Evolutionary conservation across 1,140 invertebrate species (phyloP), one percentile per base, ranked within the genome.

Genomic region (Aradophagus sp.): DNA sequence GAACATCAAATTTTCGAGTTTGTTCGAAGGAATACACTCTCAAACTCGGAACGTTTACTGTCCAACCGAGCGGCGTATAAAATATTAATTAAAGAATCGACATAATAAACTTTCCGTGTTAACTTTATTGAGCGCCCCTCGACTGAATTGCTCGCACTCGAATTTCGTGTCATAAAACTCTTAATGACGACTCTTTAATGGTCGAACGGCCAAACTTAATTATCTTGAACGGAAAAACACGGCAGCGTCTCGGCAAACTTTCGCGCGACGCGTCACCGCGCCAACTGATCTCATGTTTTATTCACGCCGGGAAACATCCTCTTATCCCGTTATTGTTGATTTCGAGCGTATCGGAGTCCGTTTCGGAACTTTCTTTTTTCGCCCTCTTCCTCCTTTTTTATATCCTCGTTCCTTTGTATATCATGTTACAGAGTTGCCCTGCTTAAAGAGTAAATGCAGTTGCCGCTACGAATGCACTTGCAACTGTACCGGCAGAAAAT

Each of bases 381-480:
- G 17, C 35, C n/a, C 17, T 38, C 20, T 26, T 41, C 6, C 3
- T 41, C 19, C 2, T 10, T 23, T 41, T 29, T 29, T 29, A 5
- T 29, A 2, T 29, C 15, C 11, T n/a, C n/a, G n/a, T 17, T 36
- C 2, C 17, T 36, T 36, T 5, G 14, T 23, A 23, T 2, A 5
- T 48, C n/a, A 10, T 26, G 5, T 48, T 26, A 23, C 1, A 3
- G 29, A 26, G 29, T 14, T 5, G 31, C 17, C 7, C 38, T 29
- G 26, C 23, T 27, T 14, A 29, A 39, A 53, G 20, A 27, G 36
- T 41, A 53, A 53, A 41, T 36, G 32, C 12, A 27, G 20, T 41
- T 41, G 35, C 14, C 29, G 16, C 11, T 14, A 6, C 11, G 1
- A n/a, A 12, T 29, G 39, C 20, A 7, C 14, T 38, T 47, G 41